Percentiles rank a stretch among this genome's conserved stretches.
Conservation (phyloP, 2,797 vertebrate genomes). For the Typhlichthys eigenmanni region DNA sequence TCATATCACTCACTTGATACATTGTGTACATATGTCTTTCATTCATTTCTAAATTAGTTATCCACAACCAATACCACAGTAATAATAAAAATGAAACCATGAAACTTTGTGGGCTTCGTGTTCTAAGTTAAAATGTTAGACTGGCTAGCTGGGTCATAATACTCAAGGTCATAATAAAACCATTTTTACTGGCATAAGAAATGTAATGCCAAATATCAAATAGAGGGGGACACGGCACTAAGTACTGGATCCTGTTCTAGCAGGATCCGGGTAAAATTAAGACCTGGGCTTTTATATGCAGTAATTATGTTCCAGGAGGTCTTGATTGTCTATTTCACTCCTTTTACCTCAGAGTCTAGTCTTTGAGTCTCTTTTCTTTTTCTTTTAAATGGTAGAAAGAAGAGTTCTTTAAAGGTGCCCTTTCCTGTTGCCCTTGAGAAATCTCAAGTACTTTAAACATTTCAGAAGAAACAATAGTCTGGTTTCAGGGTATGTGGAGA, state of each 20-base stretch:
- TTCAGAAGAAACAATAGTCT: constrained; percentile 55
- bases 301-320: constrained; percentile 72
- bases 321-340: constrained; percentile 69
- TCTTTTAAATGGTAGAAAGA: constrained; percentile 50
- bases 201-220: constrained; percentile 25
- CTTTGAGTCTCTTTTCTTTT: constrained; percentile 52
- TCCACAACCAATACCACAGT: neutral
- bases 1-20: neutral
- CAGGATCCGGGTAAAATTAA: constrained; percentile 54
- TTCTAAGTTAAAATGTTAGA: neutral
- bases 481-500: constrained; percentile 42
- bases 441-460: constrained; percentile 61
- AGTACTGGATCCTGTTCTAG: constrained; percentile 42
- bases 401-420: constrained; percentile 65
- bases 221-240: constrained; percentile 21
- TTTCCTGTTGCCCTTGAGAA: constrained; percentile 65
- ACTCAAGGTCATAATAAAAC: constrained; percentile 14
- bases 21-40: neutral
- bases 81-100: too few species aligned
- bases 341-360: constrained; percentile 61
- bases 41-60: neutral
- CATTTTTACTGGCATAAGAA: constrained; percentile 18
- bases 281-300: constrained; percentile 55
- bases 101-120: neutral
- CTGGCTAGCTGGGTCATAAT: neutral